Conservation (phyloP, 2,888 invertebrate species). For the Cryptocephalus primarius region DNA sequence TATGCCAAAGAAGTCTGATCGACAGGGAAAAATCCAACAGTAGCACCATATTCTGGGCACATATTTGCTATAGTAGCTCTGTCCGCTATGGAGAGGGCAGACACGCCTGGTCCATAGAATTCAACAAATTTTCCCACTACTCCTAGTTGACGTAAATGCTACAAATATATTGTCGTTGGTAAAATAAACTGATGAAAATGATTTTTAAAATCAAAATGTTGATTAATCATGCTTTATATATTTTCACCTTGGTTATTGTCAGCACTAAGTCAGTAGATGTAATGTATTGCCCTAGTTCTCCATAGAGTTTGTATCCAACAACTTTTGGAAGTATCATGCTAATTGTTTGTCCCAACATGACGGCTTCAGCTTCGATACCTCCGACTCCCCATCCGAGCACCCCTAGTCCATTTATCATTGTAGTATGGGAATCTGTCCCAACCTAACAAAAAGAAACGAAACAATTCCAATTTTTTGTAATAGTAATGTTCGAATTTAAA, state of each 20-base stretch:
- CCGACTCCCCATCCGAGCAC: conserved; percentile 96
- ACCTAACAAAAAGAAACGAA: conserved; percentile 41
- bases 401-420: conserved; percentile 97
- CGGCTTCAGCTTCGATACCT: conserved; percentile 97
- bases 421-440: conserved; percentile 97
- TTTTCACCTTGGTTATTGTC: conserved; percentile 82
- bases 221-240: not conserved
- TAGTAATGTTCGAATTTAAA: no score
- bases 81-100: conserved; percentile 87
- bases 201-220: no score
- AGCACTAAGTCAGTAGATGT: conserved; percentile 96
- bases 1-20: conserved; percentile 75
- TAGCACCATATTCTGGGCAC: conserved; percentile 98
- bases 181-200: no score
- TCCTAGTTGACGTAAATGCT: conserved; percentile 75
- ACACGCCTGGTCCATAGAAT: conserved; percentile 92
- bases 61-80: conserved; percentile 97
- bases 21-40: conserved; percentile 90
- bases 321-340: conserved; percentile 95
- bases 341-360: conserved; percentile 96
- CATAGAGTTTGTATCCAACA: conserved; percentile 83
- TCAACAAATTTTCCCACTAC: conserved; percentile 99
- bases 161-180: conserved; percentile 10
- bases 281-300: conserved; percentile 67
- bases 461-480: no score